Evolutionary conservation across 2,888 invertebrate species (phyloP), one percentile per base, ranked within the genome.

Genomic region (Ophioninae sp.): DNA sequence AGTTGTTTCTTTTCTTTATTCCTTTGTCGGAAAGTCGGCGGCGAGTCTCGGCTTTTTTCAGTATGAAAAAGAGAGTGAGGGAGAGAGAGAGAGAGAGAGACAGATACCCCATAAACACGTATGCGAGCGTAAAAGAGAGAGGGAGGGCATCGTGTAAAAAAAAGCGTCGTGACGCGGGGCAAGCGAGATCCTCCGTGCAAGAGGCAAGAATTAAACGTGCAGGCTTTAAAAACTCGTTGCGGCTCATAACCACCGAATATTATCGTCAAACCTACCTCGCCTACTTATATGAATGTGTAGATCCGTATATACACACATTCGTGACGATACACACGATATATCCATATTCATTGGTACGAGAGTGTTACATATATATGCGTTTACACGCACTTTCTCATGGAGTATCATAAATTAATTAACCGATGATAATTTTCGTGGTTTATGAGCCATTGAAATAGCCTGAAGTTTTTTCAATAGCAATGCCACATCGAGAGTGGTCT

Each of bases 11-110:
- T 92, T 92, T 92, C 91, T 92, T 92, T 91, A 91, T 91, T 91
- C 91, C 92, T 91, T 92, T 92, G 91, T 92, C 91, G 91, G 91
- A 91, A 92, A 91, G 91, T 92, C 91, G 91, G 91, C 91, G 91
- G 90, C 91, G 90, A 91, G 90, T 90, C 91, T 91, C 90, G 89
- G 89, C 91, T 91, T 91, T 89, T 90, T 87, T 86, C 88, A 85
- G 85, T 74, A 77, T 79, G 86, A 85, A 84, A 82, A 79, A 82
- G 74, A 72, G 73, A 82, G 85, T 41, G 72, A 44, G 56, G 37
- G 76, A 72, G 69, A 67, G 74, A 78, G 73, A 56, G 75, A 73
- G 50, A 65, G 72, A 69, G 70, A 57, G 75, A 67, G 13, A 57
- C 68, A 72, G 68, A 44, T 44, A 7, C 0, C 44, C 41, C 41